Base-by-base conservation (phyloP, 35 echinoderm and acorn worm genomes). In the Diadema setosum region DNA sequence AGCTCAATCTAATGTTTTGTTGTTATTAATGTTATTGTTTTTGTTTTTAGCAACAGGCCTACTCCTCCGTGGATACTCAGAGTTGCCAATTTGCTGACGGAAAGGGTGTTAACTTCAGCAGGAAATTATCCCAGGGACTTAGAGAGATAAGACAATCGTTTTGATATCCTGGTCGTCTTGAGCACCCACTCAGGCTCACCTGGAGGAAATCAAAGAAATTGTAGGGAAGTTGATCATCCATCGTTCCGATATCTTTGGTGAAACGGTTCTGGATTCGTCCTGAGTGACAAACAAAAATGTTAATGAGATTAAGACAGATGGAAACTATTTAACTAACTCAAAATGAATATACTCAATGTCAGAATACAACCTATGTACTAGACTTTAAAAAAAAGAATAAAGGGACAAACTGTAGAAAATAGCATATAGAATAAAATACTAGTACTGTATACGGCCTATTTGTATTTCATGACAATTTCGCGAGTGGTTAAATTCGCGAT, bases 221-320 rank as follows among this genome's bases (percentile, higher is more conserved):
- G 24, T 50, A 35, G 3, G 90, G 94, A 12, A 97, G 83, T 74
- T 90, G 86, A 73, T 97, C 94, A 87, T 97, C 94, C 94, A 96
- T 97, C 23, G 83, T 82, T 11, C 94, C 91, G 11, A 93, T 93
- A 58, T 97, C 94, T 86, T 97, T 97, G 46, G 94, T 97, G 43
- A 97, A 93, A 16, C 94, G 85, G 69, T 97, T 97, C 57, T 88
- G 82, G 18, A 97, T 93, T 40, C 94, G 86, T 23, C 90, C 94
- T 96, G 83, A 27, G 39, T 42, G 87, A 30, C 42, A 55, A 30
- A 81, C 5, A 32, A 52, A 52, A 9, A 52, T 39, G n/a, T n/a
- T n/a, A 86, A 61, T n/a, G n/a, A n/a, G n/a, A n/a, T n/a, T n/a
- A n/a, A n/a, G n/a, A n/a, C n/a, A n/a, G n/a, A n/a, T n/a, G n/a